Evolutionary conservation across 2,113 vertebrate species (phyloP), one percentile per base, ranked within the genome.

Genomic region (Odocoileus hemionus): DNA sequence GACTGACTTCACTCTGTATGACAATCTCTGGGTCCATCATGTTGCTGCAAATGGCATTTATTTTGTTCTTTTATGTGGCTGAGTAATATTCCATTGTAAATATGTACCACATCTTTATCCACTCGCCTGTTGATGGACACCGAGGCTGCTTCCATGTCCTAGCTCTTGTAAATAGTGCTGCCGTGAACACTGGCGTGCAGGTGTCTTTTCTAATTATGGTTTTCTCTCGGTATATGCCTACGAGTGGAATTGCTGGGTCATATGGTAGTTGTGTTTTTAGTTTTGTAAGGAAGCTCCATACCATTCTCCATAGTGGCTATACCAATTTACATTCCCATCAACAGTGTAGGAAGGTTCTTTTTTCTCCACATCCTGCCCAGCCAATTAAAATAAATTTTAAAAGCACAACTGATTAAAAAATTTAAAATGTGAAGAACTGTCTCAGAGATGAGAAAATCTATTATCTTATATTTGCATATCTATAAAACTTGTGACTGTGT

Each of bases 321-420:
- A 43, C 70, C 36, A 76, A 26, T 43, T 76, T 25, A 76, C 23
- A 76, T 76, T 26, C 36, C 36, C 36, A 76, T 43, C 36, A 76
- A 76, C 36, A 76, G 36, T 76, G 19, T 5, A 39, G 19, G n/a
- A 70, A 70, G 10, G 67, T 70, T 70, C 19, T 21, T 39, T 70
- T 70, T 76, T 26, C 7, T 25, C 11, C 36, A 76, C 6, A 76
- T 12, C 23, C 23, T 25, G 2, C 25, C 36, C 12, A 43, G 21
- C 70, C 25, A 26, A 76, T 88, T 80, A 74, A 80, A 90, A 57
- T 76, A 26, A 95, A 86, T 1, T 86, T 25, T 86, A 89, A 54
- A 54, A n/a, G 14, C 7, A 54, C 10, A 95, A n/a, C 12, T 47
- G 57, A 74, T 91, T 76, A 60, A 19, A 52, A 50, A 36, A 33